phyloP scores from a whole-genome alignment of 2,888 invertebrate species.

The Acronicta leporina region DNA sequence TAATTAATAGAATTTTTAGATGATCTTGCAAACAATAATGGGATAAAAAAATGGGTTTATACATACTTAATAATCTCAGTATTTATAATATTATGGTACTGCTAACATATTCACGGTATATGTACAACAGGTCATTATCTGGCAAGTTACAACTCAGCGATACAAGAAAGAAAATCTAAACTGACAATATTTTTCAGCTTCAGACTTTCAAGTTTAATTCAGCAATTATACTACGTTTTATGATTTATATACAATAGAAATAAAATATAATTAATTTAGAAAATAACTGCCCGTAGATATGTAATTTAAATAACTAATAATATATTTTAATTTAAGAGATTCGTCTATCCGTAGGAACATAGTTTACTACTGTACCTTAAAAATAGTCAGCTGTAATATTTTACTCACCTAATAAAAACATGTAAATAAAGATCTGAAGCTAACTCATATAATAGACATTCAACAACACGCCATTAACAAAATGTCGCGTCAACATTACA shows the following conservation, averaged over 20 bases:
- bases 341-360: constrained; percentile 70
- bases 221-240: constrained; percentile 25
- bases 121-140: constrained; percentile 25
- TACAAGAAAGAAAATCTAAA: constrained; percentile 37
- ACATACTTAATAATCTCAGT: constrained; percentile 38
- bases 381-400: constrained; percentile 58
- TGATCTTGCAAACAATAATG: constrained; percentile 25
- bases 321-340: constrained; percentile 67
- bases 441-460: constrained; percentile 61
- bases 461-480: constrained; percentile 59
- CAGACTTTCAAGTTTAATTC: constrained; percentile 16
- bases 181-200: constrained; percentile 21
- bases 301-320: constrained; percentile 61
- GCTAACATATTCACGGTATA: constrained; percentile 13
- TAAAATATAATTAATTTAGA: constrained; percentile 46
- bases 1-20: constrained; percentile 27
- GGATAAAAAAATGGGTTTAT: constrained; percentile 19
- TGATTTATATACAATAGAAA: constrained; percentile 30
- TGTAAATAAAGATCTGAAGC: constrained; percentile 60
- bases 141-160: constrained; percentile 39
- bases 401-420: constrained; percentile 52
- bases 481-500: constrained; percentile 69
- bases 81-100: constrained; percentile 11
- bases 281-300: constrained; percentile 52
- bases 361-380: constrained; percentile 58